phyloP scores from a whole-genome alignment of 2,797 vertebrate species.

The Pyrocephalus nanus region DNA sequence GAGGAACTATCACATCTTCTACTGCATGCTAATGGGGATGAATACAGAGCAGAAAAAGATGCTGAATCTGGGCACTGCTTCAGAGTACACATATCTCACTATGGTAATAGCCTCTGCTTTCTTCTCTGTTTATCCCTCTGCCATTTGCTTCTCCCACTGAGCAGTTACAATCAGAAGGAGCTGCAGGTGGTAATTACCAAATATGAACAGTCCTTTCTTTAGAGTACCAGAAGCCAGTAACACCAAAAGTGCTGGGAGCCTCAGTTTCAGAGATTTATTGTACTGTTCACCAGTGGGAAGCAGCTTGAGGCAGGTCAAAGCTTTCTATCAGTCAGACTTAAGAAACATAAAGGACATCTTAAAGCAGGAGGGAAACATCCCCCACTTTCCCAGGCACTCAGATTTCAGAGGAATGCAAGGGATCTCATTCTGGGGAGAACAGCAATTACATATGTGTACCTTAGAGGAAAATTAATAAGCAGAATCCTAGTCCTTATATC shows the following conservation, averaged over 20 bases:
- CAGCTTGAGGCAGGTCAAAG: neutral
- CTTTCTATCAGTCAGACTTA: neutral
- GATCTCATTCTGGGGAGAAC: neutral
- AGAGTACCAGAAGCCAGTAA: neutral
- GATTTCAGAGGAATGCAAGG: neutral
- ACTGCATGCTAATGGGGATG: conserved; percentile 95
- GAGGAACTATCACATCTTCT: conserved; percentile 98
- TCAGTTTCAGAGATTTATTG: neutral
- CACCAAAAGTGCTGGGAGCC: neutral
- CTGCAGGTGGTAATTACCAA: neutral
- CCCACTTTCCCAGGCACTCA: neutral
- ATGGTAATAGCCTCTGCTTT: conserved; percentile 77
- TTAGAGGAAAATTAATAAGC: neutral
- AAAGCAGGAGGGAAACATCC: neutral
- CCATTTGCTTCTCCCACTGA: neutral
- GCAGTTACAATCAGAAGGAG: neutral
- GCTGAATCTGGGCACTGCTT: conserved; percentile 85
- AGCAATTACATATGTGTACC: neutral
- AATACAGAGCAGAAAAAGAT: conserved; percentile 87
- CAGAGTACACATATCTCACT: conserved; percentile 90
- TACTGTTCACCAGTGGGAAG: neutral
- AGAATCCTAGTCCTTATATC: neutral
- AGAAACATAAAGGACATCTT: neutral
- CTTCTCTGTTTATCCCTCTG: neutral
- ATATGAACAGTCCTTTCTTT: neutral